Base-by-base conservation (phyloP, 2,113 vertebrate species). In the Calyptommatus sinebrachiatus region DNA sequence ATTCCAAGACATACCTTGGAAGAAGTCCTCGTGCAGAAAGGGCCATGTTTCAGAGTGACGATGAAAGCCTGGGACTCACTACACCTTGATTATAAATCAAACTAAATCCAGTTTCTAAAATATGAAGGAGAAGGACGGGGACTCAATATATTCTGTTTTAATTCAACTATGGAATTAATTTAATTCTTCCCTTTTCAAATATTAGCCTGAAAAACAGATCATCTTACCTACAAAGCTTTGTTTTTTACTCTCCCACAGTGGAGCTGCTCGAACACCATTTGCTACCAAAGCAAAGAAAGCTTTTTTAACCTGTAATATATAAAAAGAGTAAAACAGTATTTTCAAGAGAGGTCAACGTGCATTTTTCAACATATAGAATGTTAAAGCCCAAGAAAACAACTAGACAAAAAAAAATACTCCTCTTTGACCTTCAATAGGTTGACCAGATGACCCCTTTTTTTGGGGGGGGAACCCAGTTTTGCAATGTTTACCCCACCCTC, bases 171-270 rank as follows among this genome's bases (percentile, higher is more conserved):
- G 9, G 12, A 61, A 10, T 71, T n/a, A 21, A 29, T 28, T 66
- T 28, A 29, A 8, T 41, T 8, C 35, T 21, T 41, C 66, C 12
- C 31, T 1, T 16, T 18, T 16, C 48, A 50, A 31, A 22, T 22
- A 29, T 10, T 53, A 53, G 31, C 57, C 22, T 21, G 48, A 60
- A 26, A 61, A 28, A 57, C 26, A 35, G 0, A 14, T 57, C 65
- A 88, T 45, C 98, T 97, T 93, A 99, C 98, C 98, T 94, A 99
- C 97, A 95, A 99, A 99, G 93, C 97, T 98, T 89, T 99, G 98
- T 86, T 97, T 97, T 93, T 98, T 98, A 77, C 97, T 97, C 90
- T 99, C 98, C 98, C 98, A 99, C 71, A 99, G 94, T 0, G 98
- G 98, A 76, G 98, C 98, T 77, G 98, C 98, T 83, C 98, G 96